phyloP scores from a whole-genome alignment of 2,113 vertebrate species.

The Xiphophorus maculatus region DNA sequence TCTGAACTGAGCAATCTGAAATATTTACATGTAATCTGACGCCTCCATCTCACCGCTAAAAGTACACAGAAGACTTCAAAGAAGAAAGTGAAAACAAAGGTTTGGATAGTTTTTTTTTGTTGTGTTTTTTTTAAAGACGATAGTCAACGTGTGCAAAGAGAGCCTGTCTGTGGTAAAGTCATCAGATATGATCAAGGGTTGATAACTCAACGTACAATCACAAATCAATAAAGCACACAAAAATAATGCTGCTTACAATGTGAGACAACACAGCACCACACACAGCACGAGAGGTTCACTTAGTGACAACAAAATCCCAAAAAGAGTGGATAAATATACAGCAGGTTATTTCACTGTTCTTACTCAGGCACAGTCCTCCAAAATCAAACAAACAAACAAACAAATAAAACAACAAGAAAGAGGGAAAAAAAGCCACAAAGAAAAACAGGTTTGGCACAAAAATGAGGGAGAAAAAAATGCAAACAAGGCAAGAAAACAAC shows the following conservation, averaged over 20 bases:
- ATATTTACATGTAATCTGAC: slow-evolving; percentile 21
- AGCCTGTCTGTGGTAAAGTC: slow-evolving; percentile 51
- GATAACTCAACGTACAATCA: slow-evolving; percentile 62
- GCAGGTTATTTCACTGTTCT: slow-evolving; percentile 63
- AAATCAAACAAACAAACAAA: slow-evolving; percentile 32
- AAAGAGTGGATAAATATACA: slow-evolving; percentile 71
- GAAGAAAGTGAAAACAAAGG: slow-evolving; percentile 16
- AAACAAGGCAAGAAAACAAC: slow-evolving; percentile 60
- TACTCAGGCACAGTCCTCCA: slow-evolving; percentile 72
- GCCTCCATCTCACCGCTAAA: slow-evolving; percentile 26
- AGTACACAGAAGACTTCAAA: slow-evolving; percentile 21
- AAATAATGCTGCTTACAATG: slow-evolving; percentile 62
- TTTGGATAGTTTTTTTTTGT: neutral
- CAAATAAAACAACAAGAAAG: slow-evolving; percentile 9
- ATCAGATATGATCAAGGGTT: slow-evolving; percentile 40
- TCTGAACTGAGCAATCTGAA: slow-evolving; percentile 11
- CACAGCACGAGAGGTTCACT: slow-evolving; percentile 79
- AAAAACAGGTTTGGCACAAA: slow-evolving; percentile 69
- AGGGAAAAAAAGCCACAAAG: slow-evolving; percentile 30
- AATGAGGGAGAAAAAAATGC: slow-evolving; percentile 10
- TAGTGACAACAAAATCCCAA: slow-evolving; percentile 72
- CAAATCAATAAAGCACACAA: slow-evolving; percentile 71
- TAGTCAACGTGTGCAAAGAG: slow-evolving; percentile 73
- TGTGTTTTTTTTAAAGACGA: slow-evolving; percentile 32
- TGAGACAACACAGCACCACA: slow-evolving; percentile 76